A percentile compares a stretch with the other conserved stretches of the same genome.
phyloP scores from a whole-genome alignment of 2,113 vertebrate species.

The Macrotus californicus region DNA sequence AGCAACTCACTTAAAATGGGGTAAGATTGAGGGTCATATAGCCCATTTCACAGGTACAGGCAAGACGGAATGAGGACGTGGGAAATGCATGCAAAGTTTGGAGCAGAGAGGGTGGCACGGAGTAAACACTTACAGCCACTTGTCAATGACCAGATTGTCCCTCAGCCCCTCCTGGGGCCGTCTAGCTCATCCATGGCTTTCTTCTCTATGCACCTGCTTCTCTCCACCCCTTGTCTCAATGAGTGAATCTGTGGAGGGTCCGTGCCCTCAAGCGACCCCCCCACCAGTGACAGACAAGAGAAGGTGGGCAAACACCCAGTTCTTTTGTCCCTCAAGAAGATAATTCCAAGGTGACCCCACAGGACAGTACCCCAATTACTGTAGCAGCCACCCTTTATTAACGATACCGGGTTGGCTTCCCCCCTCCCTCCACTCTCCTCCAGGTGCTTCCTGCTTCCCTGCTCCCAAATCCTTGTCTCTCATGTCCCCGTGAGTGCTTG shows the following conservation, averaged over 20 bases:
- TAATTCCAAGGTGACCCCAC: not conserved
- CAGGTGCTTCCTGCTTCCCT: not conserved
- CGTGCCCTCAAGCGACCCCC: not conserved
- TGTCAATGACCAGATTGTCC: fast-evolving
- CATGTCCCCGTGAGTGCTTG: not conserved
- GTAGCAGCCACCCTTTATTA: not conserved
- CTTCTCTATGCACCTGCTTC: not conserved
- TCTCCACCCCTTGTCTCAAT: not conserved
- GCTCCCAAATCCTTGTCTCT: not conserved
- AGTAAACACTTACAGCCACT: fast-evolving
- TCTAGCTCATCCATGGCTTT: fast-evolving
- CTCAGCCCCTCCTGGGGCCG: not conserved
- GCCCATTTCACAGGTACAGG: fast-evolving
- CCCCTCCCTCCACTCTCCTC: not conserved
- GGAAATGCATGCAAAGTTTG: fast-evolving
- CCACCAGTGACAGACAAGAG: fast-evolving
- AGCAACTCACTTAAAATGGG: fast-evolving
- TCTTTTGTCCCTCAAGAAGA: not conserved
- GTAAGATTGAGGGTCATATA: fast-evolving
- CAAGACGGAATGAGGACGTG: fast-evolving
- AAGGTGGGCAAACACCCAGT: not conserved
- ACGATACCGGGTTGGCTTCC: not conserved
- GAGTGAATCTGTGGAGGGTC: fast-evolving
- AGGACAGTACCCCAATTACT: fast-evolving
- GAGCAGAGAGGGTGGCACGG: fast-evolving